Conservation (phyloP, 2,797 vertebrate genomes). For the Delichon dasypus region DNA sequence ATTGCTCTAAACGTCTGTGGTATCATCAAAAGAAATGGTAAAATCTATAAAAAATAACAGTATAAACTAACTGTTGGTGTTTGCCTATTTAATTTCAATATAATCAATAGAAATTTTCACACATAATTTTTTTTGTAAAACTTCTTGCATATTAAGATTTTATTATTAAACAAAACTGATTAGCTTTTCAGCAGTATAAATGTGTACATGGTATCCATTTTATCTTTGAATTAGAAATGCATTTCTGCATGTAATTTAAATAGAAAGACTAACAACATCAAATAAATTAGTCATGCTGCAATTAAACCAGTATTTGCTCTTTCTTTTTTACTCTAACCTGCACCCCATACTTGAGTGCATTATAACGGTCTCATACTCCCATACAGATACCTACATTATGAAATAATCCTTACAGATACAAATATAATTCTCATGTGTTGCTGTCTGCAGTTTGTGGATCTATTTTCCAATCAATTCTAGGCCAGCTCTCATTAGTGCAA, state of each 20-base stretch:
- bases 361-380: neutral
- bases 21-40: neutral
- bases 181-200: neutral
- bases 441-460: conserved; percentile 14
- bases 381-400: neutral
- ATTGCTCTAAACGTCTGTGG: neutral
- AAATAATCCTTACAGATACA: neutral
- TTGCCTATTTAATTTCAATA: neutral
- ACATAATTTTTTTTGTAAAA: neutral
- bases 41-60: neutral
- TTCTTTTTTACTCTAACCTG: neutral
- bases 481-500: conserved; percentile 35
- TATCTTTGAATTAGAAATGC: neutral
- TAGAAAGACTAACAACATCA: neutral
- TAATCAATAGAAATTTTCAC: neutral
- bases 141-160: neutral
- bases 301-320: neutral
- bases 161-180: neutral
- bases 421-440: neutral
- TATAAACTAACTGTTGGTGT: neutral
- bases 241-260: neutral
- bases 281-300: conserved; percentile 1
- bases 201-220: neutral
- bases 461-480: conserved; percentile 51
- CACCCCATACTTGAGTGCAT: neutral